Conservation (phyloP, 2,113 vertebrate species). For the Cnemophilus loriae region DNA sequence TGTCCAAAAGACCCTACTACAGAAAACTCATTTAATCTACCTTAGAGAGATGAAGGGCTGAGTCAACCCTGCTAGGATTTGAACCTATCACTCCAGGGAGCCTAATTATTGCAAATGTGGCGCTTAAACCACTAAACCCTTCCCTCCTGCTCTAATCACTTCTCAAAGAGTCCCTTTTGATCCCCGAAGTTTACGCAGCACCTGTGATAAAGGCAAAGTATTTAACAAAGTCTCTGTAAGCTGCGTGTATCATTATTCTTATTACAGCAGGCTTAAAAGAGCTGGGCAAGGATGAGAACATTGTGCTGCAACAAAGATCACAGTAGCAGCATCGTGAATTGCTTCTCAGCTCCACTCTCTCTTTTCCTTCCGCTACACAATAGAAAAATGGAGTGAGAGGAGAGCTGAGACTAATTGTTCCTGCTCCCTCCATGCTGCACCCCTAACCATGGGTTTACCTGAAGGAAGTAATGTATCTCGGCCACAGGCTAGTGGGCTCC, state of each 20-base stretch:
- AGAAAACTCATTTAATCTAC: conserved; percentile 8
- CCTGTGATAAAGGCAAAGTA: conserved; percentile 36
- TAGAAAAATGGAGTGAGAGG: background rate
- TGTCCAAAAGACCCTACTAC: conserved; percentile 25
- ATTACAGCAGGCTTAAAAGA: conserved; percentile 51
- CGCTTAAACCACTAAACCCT: background rate
- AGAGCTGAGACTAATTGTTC: background rate
- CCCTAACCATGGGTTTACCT: background rate
- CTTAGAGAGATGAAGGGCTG: conserved; percentile 1
- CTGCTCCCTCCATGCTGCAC: background rate
- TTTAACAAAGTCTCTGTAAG: conserved; percentile 37
- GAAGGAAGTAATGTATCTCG: background rate
- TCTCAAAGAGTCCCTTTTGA: conserved; percentile 42
- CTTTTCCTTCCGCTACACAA: conserved; percentile 11
- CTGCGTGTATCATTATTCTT: conserved; percentile 19
- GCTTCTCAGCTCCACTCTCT: background rate
- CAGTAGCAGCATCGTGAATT: background rate
- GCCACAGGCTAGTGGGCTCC: background rate
- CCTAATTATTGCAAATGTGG: conserved; percentile 48
- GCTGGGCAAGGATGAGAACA: conserved; percentile 11
- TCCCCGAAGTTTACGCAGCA: background rate
- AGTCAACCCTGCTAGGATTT: conserved; percentile 22
- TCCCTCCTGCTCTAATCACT: conserved; percentile 53
- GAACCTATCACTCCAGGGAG: conserved; percentile 29
- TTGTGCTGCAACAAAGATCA: conserved; percentile 37